A percentile compares a stretch with the other conserved stretches of the same genome.
These are phyloP conservation scores for Drosophila testacea DNA, from an alignment of 2,888 invertebrate species.

Conservation along the genomic window DNA sequence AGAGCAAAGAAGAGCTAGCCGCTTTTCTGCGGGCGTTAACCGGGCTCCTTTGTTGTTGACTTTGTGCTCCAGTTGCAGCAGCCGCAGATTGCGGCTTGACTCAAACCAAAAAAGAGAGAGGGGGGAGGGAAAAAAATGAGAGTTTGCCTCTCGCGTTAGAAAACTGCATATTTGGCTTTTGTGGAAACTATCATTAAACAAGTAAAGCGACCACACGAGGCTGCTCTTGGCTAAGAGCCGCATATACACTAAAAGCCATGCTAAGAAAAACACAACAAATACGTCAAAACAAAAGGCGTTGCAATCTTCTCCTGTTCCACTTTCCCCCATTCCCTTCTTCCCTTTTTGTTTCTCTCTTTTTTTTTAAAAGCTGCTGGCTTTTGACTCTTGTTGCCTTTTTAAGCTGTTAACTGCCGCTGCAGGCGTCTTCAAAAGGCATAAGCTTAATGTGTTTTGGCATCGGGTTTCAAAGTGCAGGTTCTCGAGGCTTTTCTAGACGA, in stretches of 20 bases:
- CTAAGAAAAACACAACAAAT: slow-evolving; percentile 42
- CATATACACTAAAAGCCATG: slow-evolving; percentile 30
- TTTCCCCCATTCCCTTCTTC: not conserved
- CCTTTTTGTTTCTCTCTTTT: not conserved
- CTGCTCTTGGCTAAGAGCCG: slow-evolving; percentile 37
- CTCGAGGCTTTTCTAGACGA: slow-evolving; percentile 12
- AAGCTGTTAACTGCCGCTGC: slow-evolving; percentile 64
- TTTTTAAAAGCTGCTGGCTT: slow-evolving; percentile 40
- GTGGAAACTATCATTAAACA: slow-evolving; percentile 74
- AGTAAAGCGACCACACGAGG: slow-evolving; percentile 61
- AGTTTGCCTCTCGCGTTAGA: slow-evolving; percentile 34
- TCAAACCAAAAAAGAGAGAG: slow-evolving; percentile 19
- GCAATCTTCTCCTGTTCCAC: slow-evolving; percentile 1
- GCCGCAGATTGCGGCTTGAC: slow-evolving; percentile 45
- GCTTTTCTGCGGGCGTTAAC: slow-evolving; percentile 75
- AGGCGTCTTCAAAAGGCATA: slow-evolving; percentile 59
- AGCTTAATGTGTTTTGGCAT: slow-evolving; percentile 71
- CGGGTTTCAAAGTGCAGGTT: slow-evolving; percentile 50
- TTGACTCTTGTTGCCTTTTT: slow-evolving; percentile 67
- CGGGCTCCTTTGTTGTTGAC: slow-evolving; percentile 72
- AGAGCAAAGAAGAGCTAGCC: slow-evolving; percentile 17
- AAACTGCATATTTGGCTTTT: slow-evolving; percentile 70
- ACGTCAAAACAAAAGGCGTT: slow-evolving; percentile 43
- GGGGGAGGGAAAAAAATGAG: not conserved
- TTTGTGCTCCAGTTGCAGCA: slow-evolving; percentile 75